A percentile compares a stretch with the other conserved stretches of the same genome.
Evolutionary conservation across 2,888 invertebrate genomes (phyloP).

Genomic region (Cheilosia variabilis): DNA sequence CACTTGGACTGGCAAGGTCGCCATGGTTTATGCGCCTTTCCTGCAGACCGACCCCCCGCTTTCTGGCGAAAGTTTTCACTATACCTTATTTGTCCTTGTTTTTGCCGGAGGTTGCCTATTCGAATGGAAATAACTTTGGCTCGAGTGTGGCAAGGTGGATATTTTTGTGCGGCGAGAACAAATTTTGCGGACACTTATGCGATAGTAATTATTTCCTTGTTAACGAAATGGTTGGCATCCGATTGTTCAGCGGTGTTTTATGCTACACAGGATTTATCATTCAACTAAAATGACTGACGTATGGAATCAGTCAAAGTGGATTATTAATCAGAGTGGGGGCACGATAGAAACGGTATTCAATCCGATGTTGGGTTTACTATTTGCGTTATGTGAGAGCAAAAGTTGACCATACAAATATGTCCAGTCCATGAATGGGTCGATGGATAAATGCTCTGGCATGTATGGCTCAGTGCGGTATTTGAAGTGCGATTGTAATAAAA

Average conservation of each 20-base stretch:
- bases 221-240: neutral
- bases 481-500: no score
- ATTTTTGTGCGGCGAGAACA: neutral
- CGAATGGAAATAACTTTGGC: conserved; percentile 8
- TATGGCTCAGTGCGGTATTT: no score
- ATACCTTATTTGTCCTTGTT: conserved; percentile 27
- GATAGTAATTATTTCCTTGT: neutral
- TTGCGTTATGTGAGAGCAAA: no score
- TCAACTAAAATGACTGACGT: neutral
- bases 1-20: neutral
- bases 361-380: no score
- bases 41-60: neutral
- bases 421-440: no score
- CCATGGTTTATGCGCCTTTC: neutral
- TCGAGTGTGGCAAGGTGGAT: neutral
- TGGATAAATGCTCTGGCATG: no score
- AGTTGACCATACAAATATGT: no score
- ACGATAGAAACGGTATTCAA: no score
- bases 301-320: no score
- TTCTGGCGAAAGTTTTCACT: conserved; percentile 18
- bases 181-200: neutral
- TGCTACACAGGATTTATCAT: neutral
- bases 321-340: no score
- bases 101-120: conserved; percentile 13
- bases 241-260: neutral